Conservation (phyloP, 1,140 invertebrate species). For the Phortica variegata region DNA sequence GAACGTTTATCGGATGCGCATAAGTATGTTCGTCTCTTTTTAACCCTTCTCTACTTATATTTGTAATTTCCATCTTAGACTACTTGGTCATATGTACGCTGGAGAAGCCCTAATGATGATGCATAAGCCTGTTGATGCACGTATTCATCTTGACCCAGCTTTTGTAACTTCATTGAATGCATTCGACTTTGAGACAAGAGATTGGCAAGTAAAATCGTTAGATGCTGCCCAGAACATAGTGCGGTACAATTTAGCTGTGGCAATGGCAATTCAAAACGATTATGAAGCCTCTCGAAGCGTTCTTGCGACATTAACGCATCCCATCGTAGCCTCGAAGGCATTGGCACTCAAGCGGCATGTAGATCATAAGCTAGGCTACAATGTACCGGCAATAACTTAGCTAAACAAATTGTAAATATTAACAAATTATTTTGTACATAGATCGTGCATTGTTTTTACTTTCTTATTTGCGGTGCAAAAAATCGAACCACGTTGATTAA, state of each 20-base stretch:
- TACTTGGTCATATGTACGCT: slow-evolving; percentile 84
- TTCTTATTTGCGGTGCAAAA: neutral
- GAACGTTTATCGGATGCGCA: slow-evolving; percentile 51
- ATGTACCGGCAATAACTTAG: slow-evolving; percentile 18
- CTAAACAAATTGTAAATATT: slow-evolving; percentile 39
- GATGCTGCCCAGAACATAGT: slow-evolving; percentile 68
- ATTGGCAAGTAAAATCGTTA: slow-evolving; percentile 72
- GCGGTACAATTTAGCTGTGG: slow-evolving; percentile 79
- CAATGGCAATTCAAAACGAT: slow-evolving; percentile 75
- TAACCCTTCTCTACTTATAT: neutral
- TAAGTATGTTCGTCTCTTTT: slow-evolving; percentile 24
- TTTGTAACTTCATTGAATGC: slow-evolving; percentile 63
- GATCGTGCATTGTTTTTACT: neutral
- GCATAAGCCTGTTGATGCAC: slow-evolving; percentile 80
- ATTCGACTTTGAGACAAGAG: slow-evolving; percentile 55
- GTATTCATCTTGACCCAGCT: slow-evolving; percentile 81
- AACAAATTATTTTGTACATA: slow-evolving; percentile 12
- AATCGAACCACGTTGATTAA: too few species aligned
- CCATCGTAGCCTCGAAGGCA: slow-evolving; percentile 64
- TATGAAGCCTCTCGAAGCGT: slow-evolving; percentile 71
- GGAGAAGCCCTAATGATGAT: slow-evolving; percentile 85
- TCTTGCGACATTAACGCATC: slow-evolving; percentile 67
- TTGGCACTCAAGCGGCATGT: slow-evolving; percentile 73
- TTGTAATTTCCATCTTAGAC: slow-evolving; percentile 59
- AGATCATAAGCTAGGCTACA: slow-evolving; percentile 57